These are phyloP conservation scores for Fragum whitleyi DNA, from an alignment of 2,888 invertebrate genomes.

Conservation along the genomic window DNA sequence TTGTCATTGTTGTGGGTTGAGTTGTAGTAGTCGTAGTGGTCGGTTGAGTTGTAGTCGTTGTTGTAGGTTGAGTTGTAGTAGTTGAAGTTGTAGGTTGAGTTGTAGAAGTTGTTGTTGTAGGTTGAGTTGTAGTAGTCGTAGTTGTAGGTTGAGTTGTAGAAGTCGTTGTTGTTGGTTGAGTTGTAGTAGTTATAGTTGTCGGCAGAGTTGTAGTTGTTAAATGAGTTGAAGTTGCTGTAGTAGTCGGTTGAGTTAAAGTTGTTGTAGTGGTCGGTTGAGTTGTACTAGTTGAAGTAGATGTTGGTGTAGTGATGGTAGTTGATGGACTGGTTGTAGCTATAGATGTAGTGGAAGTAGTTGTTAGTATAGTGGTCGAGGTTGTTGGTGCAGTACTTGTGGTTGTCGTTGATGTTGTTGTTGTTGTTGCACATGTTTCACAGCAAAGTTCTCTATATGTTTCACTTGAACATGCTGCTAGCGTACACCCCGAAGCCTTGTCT, in stretches of 20 bases:
- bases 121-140: not conserved
- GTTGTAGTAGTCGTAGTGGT: not conserved
- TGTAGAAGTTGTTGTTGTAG: not conserved
- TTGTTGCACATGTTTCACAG: constrained; percentile 6
- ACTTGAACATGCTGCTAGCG: not conserved
- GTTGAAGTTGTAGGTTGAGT: not conserved
- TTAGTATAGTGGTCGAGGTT: not conserved
- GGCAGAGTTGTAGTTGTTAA: not conserved
- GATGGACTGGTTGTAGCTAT: not conserved
- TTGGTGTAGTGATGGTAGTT: not conserved
- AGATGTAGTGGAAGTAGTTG: not conserved
- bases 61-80: not conserved
- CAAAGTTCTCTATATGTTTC: not conserved
- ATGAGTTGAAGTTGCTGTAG: not conserved
- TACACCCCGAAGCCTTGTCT: not conserved
- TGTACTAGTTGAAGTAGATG: not conserved
- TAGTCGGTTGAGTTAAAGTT: not conserved
- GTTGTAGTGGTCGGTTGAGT: not conserved
- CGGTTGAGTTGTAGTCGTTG: not conserved
- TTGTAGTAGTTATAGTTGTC: not conserved
- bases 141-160: not conserved
- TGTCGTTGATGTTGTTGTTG: not conserved
- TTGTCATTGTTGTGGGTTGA: not conserved
- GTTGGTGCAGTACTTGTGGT: not conserved
- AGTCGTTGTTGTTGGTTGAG: not conserved